Percentiles rank a stretch among this genome's conserved stretches.
Conservation (phyloP, 2,113 vertebrate genomes). For the Sinocyclocheilus rhinocerous region DNA sequence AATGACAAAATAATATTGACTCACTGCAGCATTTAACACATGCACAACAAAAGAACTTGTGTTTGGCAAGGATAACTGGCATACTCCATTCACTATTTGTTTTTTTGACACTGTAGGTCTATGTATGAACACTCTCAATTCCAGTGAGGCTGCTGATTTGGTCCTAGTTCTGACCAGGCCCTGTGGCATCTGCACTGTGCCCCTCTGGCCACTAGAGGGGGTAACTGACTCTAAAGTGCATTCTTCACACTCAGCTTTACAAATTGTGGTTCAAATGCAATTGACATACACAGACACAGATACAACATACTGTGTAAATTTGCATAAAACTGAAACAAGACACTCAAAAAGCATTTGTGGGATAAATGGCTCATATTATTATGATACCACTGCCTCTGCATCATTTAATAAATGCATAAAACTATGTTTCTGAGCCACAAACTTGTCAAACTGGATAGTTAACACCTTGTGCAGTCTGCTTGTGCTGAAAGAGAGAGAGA, state of each 20-base stretch:
- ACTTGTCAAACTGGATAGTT: too few species aligned
- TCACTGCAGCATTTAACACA: neutral
- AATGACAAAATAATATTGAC: constrained; percentile 23
- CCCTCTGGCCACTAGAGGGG: constrained; percentile 52
- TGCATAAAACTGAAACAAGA: neutral
- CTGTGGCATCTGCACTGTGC: constrained; percentile 31
- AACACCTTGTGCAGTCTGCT: too few species aligned
- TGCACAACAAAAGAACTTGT: neutral
- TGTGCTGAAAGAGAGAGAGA: too few species aligned
- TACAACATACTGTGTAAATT: neutral
- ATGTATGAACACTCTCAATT: too few species aligned
- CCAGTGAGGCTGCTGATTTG: too few species aligned
- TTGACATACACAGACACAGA: neutral
- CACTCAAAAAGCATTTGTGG: neutral
- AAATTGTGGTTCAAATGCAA: neutral
- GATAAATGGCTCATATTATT: neutral
- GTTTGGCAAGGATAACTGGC: neutral
- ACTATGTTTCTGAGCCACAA: too few species aligned
- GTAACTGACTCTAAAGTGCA: constrained; percentile 42
- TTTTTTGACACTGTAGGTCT: neutral
- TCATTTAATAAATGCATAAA: neutral
- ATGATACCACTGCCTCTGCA: neutral
- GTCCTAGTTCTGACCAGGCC: neutral
- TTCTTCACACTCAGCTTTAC: neutral
- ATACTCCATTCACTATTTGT: neutral